A percentile compares a stretch with the other conserved stretches of the same genome.
These are phyloP conservation scores for Nerophis ophidion DNA, from an alignment of 2,113 vertebrate species.

Conservation along the genomic window DNA sequence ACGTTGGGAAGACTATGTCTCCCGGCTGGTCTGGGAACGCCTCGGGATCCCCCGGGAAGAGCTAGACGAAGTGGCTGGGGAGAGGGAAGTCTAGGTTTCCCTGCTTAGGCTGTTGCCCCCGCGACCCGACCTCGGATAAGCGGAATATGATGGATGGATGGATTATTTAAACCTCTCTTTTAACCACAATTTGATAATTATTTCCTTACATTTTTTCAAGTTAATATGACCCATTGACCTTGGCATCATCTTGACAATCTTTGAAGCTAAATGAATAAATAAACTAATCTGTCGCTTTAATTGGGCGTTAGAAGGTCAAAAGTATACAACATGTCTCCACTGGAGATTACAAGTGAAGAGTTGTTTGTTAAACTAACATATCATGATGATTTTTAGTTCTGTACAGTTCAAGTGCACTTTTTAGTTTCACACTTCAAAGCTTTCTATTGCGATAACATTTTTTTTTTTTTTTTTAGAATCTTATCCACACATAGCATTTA, in stretches of 20 bases:
- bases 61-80: too few species aligned
- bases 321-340: neutral
- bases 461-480: constrained; percentile 16
- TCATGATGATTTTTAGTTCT: neutral
- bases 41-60: too few species aligned
- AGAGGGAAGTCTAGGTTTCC: too few species aligned
- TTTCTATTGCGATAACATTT: constrained; percentile 16
- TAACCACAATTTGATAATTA: neutral
- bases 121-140: too few species aligned
- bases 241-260: neutral
- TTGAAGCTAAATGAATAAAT: neutral
- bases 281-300: constrained; percentile 39
- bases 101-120: too few species aligned
- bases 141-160: too few species aligned
- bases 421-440: constrained; percentile 25
- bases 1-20: too few species aligned
- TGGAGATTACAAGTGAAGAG: constrained; percentile 2
- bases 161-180: neutral
- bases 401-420: constrained; percentile 10
- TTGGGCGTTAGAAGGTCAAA: constrained; percentile 17
- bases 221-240: neutral
- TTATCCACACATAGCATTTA: constrained; percentile 28
- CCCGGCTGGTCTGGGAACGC: too few species aligned
- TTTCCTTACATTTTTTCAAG: neutral
- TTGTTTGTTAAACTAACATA: neutral